Conservation (phyloP, 2,888 invertebrate genomes). For the Thymelicus sylvestris region DNA sequence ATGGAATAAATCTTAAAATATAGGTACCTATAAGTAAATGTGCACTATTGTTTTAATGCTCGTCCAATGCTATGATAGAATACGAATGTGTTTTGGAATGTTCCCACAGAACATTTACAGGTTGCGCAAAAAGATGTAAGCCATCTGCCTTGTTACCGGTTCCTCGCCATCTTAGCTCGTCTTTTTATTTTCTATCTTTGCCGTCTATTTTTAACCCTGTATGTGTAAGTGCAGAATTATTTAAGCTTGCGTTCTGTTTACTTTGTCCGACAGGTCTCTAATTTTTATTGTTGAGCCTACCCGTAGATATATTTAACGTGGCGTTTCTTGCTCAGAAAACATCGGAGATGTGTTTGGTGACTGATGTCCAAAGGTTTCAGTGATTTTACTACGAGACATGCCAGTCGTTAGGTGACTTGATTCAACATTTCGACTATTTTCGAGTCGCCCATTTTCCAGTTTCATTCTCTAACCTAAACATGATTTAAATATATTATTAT, state of each 20-base stretch:
- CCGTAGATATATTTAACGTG: not conserved
- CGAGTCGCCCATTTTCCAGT: no score
- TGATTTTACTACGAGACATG: no score
- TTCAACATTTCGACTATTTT: no score
- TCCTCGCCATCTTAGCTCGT: conserved; percentile 48
- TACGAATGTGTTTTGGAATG: conserved; percentile 61
- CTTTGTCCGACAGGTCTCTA: conserved; percentile 15
- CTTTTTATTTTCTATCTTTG: conserved; percentile 72
- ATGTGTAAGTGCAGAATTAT: conserved; percentile 19
- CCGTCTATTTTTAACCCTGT: conserved; percentile 68
- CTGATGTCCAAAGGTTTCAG: no score
- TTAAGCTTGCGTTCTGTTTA: conserved; percentile 44
- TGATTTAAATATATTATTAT: no score
- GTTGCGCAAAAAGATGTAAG: conserved; percentile 60
- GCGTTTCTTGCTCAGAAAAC: no score
- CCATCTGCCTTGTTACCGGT: conserved; percentile 77
- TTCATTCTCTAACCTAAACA: no score
- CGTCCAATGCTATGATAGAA: conserved; percentile 23
- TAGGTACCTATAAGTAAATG: not conserved
- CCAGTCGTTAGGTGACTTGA: no score
- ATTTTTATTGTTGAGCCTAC: conserved; percentile 11
- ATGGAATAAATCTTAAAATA: conserved; percentile 15
- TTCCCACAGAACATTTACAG: conserved; percentile 58
- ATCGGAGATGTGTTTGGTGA: no score
- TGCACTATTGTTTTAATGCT: conserved; percentile 28